Base-by-base conservation (phyloP, 2,797 vertebrate species). In the Acipenser oxyrinchus region DNA sequence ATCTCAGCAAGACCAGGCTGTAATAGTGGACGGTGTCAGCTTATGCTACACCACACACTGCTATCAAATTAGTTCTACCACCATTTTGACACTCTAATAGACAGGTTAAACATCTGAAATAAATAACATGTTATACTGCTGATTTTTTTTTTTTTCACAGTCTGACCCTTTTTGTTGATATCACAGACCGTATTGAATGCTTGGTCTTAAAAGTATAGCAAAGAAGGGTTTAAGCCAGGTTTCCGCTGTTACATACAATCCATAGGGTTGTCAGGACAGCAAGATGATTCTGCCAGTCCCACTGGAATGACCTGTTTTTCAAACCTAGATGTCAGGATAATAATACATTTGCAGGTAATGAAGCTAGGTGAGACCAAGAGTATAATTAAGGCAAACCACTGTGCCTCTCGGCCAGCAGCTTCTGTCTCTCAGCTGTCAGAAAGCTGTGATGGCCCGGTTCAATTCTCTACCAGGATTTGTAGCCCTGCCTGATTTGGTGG, bases 341-440 rank as follows among this genome's bases (percentile, higher is more conserved):
- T 37, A 62, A 62, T 62, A 62, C 9, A 62, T 37, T 10, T 23
- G 7, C 18, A 62, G 48, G 60, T 62, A 62, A 62, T 62, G 18
- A 62, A 18, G 11, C 60, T 62, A 37, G 13, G 60, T n/a, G 60
- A 60, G 58, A 60, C 18, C 60, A 62, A 6, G 60, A 62, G 18
- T 37, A 37, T 23, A 62, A 62, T 62, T 62, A 62, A 23, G 60
- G 13, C n/a, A 37, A 62, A 12, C 7, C 11, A 8, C 48, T 6
- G 8, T 23, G 18, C 48, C 18, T 37, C 15, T 62, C 3, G 60
- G 60, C 18, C 60, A 62, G 23, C 13, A 37, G 60, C 10, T n/a
- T 18, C 13, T 12, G 48, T 62, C 9, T 37, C 18, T 3, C 60
- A 18, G 6, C 60, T 62, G 60, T 62, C 60, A 62, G 60, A 62